Conservation (phyloP, 2,113 vertebrate species). For the Tupaia tana region DNA sequence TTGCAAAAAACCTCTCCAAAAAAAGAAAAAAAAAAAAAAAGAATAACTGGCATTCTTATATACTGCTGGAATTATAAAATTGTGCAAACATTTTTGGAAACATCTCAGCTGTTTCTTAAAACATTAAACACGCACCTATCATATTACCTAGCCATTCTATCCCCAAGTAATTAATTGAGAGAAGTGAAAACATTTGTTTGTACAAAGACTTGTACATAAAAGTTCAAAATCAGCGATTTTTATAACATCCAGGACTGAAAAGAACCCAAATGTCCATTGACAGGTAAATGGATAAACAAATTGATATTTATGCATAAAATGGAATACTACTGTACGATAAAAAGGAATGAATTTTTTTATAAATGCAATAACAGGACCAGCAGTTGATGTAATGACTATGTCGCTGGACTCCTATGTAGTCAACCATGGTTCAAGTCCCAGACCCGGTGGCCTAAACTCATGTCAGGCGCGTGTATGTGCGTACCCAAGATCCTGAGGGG, state of each 20-base stretch:
- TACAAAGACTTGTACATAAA: not conserved
- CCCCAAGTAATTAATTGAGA: constrained; percentile 3
- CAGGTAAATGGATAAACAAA: not conserved
- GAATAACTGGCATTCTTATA: not conserved
- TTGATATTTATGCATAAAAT: not conserved
- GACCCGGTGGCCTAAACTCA: no score
- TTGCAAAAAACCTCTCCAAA: no score
- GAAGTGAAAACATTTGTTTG: constrained; percentile 7
- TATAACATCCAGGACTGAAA: not conserved
- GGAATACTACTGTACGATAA: constrained; percentile 17
- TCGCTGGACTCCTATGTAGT: no score
- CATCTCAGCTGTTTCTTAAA: constrained; percentile 4
- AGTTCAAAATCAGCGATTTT: not conserved
- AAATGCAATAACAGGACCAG: not conserved
- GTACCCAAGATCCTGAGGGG: no score
- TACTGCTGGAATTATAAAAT: not conserved
- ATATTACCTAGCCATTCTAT: not conserved
- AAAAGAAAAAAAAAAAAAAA: not conserved
- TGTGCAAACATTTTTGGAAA: not conserved
- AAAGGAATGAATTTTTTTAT: constrained; percentile 38
- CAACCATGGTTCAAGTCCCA: no score
- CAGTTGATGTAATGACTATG: no score
- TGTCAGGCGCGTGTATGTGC: no score
- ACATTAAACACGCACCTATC: not conserved
- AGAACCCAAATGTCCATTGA: not conserved